Conservation (phyloP, 2,888 invertebrate species). For the Pyrochroa serraticornis region DNA sequence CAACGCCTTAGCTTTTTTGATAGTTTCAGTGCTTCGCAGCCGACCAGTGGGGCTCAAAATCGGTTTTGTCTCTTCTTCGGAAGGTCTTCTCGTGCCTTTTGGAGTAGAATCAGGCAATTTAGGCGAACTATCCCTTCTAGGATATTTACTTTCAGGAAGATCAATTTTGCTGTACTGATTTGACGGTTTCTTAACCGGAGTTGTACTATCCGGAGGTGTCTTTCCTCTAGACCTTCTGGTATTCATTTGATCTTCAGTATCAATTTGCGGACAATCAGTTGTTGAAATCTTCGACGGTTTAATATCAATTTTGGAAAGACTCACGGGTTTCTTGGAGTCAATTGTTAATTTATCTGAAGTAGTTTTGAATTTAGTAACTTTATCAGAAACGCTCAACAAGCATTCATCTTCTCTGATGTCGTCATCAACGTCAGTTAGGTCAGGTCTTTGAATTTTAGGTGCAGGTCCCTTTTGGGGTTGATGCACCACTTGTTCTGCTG, state of each 20-base stretch:
- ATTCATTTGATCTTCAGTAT: conserved; percentile 37
- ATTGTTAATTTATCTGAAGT: conserved; percentile 65
- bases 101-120: conserved; percentile 44
- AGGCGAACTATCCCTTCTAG: conserved; percentile 10
- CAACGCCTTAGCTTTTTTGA: conserved; percentile 72
- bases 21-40: conserved; percentile 67
- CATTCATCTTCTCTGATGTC: conserved; percentile 61
- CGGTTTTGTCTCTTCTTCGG: conserved; percentile 47
- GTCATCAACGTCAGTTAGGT: conserved; percentile 42
- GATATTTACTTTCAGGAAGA: conserved; percentile 20
- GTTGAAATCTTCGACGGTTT: conserved; percentile 31
- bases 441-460: conserved; percentile 37
- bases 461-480: conserved; percentile 28
- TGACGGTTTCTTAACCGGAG: conserved; percentile 7
- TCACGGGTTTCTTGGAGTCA: conserved; percentile 34
- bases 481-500: conserved; percentile 34
- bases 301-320: conserved; percentile 40
- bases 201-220: conserved; percentile 9
- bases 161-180: conserved; percentile 1
- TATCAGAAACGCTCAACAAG: conserved; percentile 68
- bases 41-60: conserved; percentile 48
- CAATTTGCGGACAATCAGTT: conserved; percentile 39
- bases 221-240: conserved; percentile 9
- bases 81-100: conserved; percentile 53
- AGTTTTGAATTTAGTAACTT: conserved; percentile 68